Evolutionary conservation across 2,888 invertebrate species (phyloP), one percentile per base, ranked within the genome.

Genomic region (Exocentrus adspersus): DNA sequence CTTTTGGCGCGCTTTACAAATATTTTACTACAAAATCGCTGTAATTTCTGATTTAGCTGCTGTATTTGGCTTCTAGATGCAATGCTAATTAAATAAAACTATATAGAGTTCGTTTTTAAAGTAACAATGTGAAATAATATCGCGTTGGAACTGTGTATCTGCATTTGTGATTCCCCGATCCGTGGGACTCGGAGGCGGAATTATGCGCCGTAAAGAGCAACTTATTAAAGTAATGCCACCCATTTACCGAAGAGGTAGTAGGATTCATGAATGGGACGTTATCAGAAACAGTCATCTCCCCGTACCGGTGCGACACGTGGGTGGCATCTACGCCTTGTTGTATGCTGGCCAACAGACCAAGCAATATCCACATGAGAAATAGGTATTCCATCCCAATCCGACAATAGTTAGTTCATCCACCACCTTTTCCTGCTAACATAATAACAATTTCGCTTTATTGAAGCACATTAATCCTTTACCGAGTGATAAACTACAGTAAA

Each of bases 231-330:
- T 24, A 54, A 28, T 54, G 17, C 54, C 54, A 54, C 54, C 42
- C 59, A 51, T 50, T 59, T 59, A 51, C 30, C 59, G 24, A 28
- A 28, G 6, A 51, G 58, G 59, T 51, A 50, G 59, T 51, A 51
- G 48, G 62, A 30, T 56, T 53, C 41, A 41, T 56, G 62, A 62
- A 62, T 62, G 62, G 45, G 56, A 37, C 32, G 48, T 61, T 62
- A 62, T 62, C 62, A 54, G 57, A 50, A 43, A 57, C 52, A n/a
- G 42, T 57, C 43, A 62, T 62, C 57, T 62, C 46, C 51, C 32
- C 43, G 42, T 30, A 37, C 12, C 37, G n/a, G 12, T 32, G 12
- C 17, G 9, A 28, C 12, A 2, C 51, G 62, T 62, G 62, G 62
- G 62, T 56, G 62, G 62, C 24, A 46, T 58, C 41, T 28, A 43